Evolutionary conservation across 1,140 invertebrate genomes (phyloP).

Genomic region (Panagrolaimus sp.): DNA sequence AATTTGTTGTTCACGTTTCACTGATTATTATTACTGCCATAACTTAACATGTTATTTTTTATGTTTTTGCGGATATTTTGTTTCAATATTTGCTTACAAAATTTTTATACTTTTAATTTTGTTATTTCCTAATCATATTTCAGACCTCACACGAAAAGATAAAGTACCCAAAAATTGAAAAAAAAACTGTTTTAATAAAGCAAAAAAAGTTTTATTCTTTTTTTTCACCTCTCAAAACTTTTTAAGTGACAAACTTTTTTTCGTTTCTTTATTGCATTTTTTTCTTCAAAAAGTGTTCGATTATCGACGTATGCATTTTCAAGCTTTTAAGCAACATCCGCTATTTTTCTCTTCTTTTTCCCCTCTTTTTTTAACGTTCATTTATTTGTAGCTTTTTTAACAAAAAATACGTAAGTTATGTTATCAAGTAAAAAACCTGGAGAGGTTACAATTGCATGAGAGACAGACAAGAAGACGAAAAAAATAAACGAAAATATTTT

Average conservation of each 20-base stretch:
- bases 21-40: no score
- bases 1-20: no score
- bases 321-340: background rate
- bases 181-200: slow-evolving; percentile 3
- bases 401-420: background rate
- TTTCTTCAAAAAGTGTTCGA: background rate
- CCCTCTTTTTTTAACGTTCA: background rate
- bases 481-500: slow-evolving; percentile 1
- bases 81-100: no score
- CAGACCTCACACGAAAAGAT: no score
- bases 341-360: background rate
- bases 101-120: no score
- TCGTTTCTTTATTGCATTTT: background rate
- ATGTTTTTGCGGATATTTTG: no score
- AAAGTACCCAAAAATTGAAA: no score
- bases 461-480: background rate
- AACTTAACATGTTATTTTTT: no score
- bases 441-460: slow-evolving; percentile 9
- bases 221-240: background rate
- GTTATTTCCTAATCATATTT: no score
- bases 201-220: background rate
- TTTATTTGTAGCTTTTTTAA: background rate
- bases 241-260: background rate
- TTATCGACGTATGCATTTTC: background rate
- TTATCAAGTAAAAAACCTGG: slow-evolving; percentile 10